Conservation (phyloP, 2,888 invertebrate genomes). For the Drosophila peninsularis region DNA sequence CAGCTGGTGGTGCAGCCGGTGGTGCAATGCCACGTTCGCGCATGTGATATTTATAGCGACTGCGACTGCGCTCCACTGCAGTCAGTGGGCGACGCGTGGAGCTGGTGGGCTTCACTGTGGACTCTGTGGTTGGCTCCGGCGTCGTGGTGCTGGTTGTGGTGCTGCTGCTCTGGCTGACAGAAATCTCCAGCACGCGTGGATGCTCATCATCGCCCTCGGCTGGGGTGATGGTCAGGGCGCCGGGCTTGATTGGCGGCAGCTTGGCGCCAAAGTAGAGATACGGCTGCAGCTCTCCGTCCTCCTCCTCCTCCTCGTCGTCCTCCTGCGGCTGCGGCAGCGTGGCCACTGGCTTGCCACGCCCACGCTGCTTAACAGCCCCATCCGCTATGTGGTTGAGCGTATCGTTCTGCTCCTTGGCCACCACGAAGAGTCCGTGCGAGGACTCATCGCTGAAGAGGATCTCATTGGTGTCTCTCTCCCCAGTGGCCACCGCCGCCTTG, state of each 20-base stretch:
- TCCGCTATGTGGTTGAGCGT: slow-evolving; percentile 83
- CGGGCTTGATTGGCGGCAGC: slow-evolving; percentile 84
- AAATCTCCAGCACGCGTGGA: slow-evolving; percentile 87
- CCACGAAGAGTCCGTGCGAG: slow-evolving; percentile 83
- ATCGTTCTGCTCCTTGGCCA: slow-evolving; percentile 84
- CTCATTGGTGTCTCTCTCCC: slow-evolving; percentile 83
- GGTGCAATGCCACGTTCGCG: slow-evolving; percentile 57
- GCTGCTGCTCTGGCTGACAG: slow-evolving; percentile 84
- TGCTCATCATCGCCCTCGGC: slow-evolving; percentile 84
- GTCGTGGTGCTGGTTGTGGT: slow-evolving; percentile 48
- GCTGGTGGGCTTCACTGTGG: slow-evolving; percentile 50
- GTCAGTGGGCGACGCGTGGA: slow-evolving; percentile 68
- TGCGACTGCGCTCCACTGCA: slow-evolving; percentile 75
- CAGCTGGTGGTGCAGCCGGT: slow-evolving; percentile 7
- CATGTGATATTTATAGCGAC: slow-evolving; percentile 79
- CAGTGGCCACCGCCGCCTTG: slow-evolving; percentile 32
- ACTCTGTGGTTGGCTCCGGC: slow-evolving; percentile 31
- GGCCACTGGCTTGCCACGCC: slow-evolving; percentile 63
- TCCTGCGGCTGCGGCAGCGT: slow-evolving; percentile 50
- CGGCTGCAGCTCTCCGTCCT: slow-evolving; percentile 87
- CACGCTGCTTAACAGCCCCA: slow-evolving; percentile 61
- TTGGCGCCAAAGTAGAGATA: slow-evolving; percentile 90
- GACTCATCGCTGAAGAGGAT: slow-evolving; percentile 85
- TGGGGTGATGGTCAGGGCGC: slow-evolving; percentile 84
- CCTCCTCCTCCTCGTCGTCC: slow-evolving; percentile 67